A percentile compares a stretch with the other conserved stretches of the same genome.
These are phyloP conservation scores for Lasioglossum figueresi DNA, from an alignment of 2,888 invertebrate genomes.

Conservation along the genomic window DNA sequence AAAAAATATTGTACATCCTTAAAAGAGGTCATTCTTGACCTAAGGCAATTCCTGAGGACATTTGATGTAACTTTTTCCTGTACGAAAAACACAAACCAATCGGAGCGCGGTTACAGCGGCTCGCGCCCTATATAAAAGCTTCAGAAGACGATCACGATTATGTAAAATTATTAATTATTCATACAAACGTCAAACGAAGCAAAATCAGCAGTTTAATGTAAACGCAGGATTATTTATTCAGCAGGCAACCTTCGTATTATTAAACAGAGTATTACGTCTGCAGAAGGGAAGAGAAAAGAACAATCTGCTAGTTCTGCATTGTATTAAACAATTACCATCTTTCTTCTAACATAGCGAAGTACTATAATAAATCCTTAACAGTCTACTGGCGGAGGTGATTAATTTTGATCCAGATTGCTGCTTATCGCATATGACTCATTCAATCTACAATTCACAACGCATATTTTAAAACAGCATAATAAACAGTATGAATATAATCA, in stretches of 20 bases:
- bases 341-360: background rate
- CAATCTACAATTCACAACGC: background rate
- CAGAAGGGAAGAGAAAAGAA: background rate
- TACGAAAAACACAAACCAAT: too few relatives aligned
- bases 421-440: background rate
- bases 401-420: background rate
- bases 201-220: background rate
- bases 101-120: too few relatives aligned
- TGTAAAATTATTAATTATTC: conserved; percentile 19
- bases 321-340: too few relatives aligned
- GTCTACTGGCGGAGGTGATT: background rate
- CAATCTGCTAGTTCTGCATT: background rate
- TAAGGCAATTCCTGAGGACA: too few relatives aligned
- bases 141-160: conserved; percentile 3
- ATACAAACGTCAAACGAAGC: background rate
- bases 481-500: background rate
- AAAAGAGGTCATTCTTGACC: too few relatives aligned
- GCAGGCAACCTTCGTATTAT: background rate
- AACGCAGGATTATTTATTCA: background rate
- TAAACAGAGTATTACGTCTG: background rate
- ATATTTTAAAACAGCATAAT: background rate
- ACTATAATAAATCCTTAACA: background rate
- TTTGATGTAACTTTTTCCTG: too few relatives aligned
- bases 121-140: too few relatives aligned
- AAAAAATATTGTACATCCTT: too few relatives aligned